phyloP scores from a whole-genome alignment of 2,888 invertebrate species.

The Horisme vitalbata region DNA sequence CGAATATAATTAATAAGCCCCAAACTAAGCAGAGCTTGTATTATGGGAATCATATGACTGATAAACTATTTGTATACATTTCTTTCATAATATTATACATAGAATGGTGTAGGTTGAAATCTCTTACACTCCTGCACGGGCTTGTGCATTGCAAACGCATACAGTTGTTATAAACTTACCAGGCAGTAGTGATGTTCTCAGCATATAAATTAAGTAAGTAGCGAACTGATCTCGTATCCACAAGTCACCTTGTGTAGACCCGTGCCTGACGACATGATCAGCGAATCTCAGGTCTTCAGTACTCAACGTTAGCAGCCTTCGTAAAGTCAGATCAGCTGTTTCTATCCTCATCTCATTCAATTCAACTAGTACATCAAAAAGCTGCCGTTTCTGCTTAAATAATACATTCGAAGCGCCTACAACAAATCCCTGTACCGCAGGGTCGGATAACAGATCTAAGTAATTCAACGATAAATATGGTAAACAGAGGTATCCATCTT shows the following conservation, averaged over 20 bases:
- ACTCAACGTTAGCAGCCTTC: slow-evolving; percentile 92
- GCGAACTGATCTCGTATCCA: slow-evolving; percentile 98
- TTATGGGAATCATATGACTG: too few relatives aligned
- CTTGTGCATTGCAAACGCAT: too few relatives aligned
- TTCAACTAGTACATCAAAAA: slow-evolving; percentile 96
- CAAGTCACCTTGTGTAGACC: slow-evolving; percentile 92
- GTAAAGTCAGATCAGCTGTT: slow-evolving; percentile 89
- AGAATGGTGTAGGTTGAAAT: too few relatives aligned
- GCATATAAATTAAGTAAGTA: slow-evolving; percentile 90
- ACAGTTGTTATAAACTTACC: slow-evolving; percentile 67
- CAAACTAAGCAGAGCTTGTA: too few relatives aligned
- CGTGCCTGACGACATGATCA: slow-evolving; percentile 92
- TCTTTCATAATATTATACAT: too few relatives aligned
- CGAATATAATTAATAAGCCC: too few relatives aligned
- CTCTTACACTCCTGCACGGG: too few relatives aligned
- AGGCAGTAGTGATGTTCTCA: slow-evolving; percentile 90
- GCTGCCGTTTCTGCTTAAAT: slow-evolving; percentile 96
- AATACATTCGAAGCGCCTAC: slow-evolving; percentile 99
- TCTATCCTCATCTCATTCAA: slow-evolving; percentile 94
- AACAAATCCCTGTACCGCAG: slow-evolving; percentile 92
- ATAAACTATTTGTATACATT: too few relatives aligned
- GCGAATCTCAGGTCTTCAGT: slow-evolving; percentile 98
- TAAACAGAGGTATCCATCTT: slow-evolving; percentile 95
- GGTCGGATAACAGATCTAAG: slow-evolving; percentile 94
- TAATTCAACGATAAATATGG: slow-evolving; percentile 98